phyloP scores from a whole-genome alignment of 2,888 invertebrate genomes.

The Eristalinus aeneus region DNA sequence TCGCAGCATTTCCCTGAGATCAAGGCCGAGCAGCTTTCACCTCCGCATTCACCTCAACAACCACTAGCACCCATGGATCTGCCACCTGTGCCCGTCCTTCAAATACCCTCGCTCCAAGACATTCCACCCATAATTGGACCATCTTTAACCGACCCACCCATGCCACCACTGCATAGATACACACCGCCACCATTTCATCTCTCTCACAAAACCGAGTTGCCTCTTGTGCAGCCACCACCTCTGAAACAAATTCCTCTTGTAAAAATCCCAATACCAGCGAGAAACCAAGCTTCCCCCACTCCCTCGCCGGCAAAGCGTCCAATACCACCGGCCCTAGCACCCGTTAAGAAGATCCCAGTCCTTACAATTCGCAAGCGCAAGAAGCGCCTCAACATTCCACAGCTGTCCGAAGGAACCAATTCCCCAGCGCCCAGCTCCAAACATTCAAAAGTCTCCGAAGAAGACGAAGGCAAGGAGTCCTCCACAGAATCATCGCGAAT shows the following conservation, averaged over 20 bases:
- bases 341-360: slow-evolving; percentile 55
- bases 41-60: slow-evolving; percentile 27
- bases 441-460: slow-evolving; percentile 26
- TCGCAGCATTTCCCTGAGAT: slow-evolving; percentile 70
- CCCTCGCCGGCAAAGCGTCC: background rate
- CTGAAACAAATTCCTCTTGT: slow-evolving; percentile 56
- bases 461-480: slow-evolving; percentile 41
- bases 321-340: slow-evolving; percentile 3
- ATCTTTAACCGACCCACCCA: background rate
- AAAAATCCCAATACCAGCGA: slow-evolving; percentile 50
- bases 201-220: slow-evolving; percentile 56
- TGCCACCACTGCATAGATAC: slow-evolving; percentile 56
- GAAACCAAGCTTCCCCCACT: slow-evolving; percentile 63
- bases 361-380: slow-evolving; percentile 62
- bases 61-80: slow-evolving; percentile 17
- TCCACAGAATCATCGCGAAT: slow-evolving; percentile 39
- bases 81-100: slow-evolving; percentile 35
- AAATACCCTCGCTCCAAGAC: slow-evolving; percentile 16
- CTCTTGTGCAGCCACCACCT: slow-evolving; percentile 30
- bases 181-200: slow-evolving; percentile 53
- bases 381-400: slow-evolving; percentile 60
- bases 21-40: slow-evolving; percentile 47
- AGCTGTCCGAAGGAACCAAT: slow-evolving; percentile 44
- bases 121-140: background rate
- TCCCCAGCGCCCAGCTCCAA: slow-evolving; percentile 54